A percentile compares a stretch with the other conserved stretches of the same genome.
Evolutionary conservation across 2,888 invertebrate genomes (phyloP).

Genomic region (Dromius quadrimaculatus): DNA sequence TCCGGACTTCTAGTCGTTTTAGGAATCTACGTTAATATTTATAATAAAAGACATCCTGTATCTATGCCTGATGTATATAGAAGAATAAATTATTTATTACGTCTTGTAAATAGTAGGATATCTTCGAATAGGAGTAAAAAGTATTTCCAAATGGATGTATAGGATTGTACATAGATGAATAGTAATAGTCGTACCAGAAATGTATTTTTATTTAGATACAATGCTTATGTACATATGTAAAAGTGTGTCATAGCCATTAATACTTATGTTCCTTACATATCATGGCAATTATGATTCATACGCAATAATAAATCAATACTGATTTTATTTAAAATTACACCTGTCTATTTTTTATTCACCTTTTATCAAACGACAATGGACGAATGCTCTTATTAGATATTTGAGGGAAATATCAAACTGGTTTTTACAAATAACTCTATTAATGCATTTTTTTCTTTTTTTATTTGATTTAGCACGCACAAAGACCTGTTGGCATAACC

Average conservation of each 20-base stretch:
- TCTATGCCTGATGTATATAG: constrained; percentile 61
- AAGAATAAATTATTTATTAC: constrained; percentile 59
- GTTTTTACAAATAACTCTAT: background rate
- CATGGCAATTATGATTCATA: constrained; percentile 52
- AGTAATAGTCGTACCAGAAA: constrained; percentile 42
- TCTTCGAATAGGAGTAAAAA: constrained; percentile 53
- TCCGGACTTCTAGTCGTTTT: constrained; percentile 88
- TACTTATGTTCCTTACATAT: constrained; percentile 51
- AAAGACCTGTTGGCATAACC: too few relatives aligned
- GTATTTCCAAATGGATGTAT: constrained; percentile 45
- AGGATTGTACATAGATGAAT: constrained; percentile 27
- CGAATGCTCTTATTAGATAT: constrained; percentile 46
- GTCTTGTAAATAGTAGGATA: constrained; percentile 67
- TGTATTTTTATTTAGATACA: constrained; percentile 52
- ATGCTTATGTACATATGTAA: constrained; percentile 52
- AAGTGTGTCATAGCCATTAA: constrained; percentile 50
- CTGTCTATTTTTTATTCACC: constrained; percentile 44
- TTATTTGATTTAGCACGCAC: too few relatives aligned
- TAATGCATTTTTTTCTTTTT: too few relatives aligned
- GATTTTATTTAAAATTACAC: constrained; percentile 50
- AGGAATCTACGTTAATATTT: constrained; percentile 95
- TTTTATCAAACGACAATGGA: constrained; percentile 50
- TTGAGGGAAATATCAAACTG: background rate
- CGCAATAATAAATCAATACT: constrained; percentile 52
- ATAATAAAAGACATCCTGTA: constrained; percentile 79